Evolutionary conservation across 2,888 invertebrate genomes (phyloP), one percentile per base, ranked within the genome.

Genomic region (Diploptera punctata): DNA sequence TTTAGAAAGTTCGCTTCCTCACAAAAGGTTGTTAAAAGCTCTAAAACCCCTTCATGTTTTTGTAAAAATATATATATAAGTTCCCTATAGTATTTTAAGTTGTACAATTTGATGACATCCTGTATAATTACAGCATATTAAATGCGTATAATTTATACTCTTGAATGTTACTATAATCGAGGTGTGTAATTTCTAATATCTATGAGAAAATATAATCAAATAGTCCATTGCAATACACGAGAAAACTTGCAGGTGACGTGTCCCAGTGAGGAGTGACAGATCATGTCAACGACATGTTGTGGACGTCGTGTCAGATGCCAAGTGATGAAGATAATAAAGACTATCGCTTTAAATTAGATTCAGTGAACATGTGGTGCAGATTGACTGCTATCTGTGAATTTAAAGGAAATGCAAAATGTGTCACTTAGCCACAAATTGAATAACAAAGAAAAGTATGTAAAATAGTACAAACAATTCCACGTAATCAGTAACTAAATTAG

Each of bases 381-480:
- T 33, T 7, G 33, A 33, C 33, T 33, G 33, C 33, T 7, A 33
- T n/a, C n/a, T n/a, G 33, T 33, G 33, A 33, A 10, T 5, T 10
- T 33, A 33, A 10, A 7, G 10, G 33, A 33, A 7, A 16, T 24
- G 0, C 3, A 9, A 10, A 54, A 9, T 21, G 26, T 4, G 24
- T 54, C 21, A n/a, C n/a, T n/a, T 26, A 26, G 54, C 54, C 24
- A 54, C 13, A 10, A 54, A 19, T 5, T 26, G 54, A 54, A 4
- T n/a, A 29, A 31, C 5, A n/a, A 16, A 29, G 57, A 16, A 31
- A 19, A 57, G 57, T 4, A 57, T 57, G 31, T 67, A 49, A 62
- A 49, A 67, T 67, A 67, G 67, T 67, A 67, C 67, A 67, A 67
- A 67, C 49, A 67, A 29, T 67, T 29, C 47, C 29, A 47, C 29